A percentile compares a stretch with the other conserved stretches of the same genome.
phyloP scores from a whole-genome alignment of 2,113 vertebrate genomes.

The Platichthys flesus region DNA sequence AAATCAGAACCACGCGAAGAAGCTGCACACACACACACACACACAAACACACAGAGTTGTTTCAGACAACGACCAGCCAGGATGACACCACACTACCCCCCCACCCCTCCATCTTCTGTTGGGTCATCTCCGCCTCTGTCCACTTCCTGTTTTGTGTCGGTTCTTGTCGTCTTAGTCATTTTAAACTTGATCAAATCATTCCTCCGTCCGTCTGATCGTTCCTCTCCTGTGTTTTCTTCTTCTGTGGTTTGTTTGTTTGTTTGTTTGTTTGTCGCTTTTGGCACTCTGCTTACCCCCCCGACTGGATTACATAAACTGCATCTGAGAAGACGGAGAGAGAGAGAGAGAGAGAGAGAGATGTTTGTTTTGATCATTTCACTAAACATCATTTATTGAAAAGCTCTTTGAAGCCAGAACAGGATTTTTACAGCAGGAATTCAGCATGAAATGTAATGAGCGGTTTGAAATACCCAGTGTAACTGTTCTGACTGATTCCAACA shows the following conservation, averaged over 20 bases:
- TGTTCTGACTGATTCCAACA: no score
- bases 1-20: constrained; percentile 29
- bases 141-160: constrained; percentile 65
- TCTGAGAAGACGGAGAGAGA: constrained; percentile 75
- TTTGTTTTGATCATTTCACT: neutral
- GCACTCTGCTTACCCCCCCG: constrained; percentile 70
- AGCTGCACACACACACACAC: constrained; percentile 30
- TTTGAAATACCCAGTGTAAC: no score
- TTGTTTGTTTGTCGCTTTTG: constrained; percentile 70
- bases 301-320: constrained; percentile 93
- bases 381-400: neutral
- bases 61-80: constrained; percentile 59
- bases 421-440: no score
- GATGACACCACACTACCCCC: constrained; percentile 20
- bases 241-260: constrained; percentile 55
- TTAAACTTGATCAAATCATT: constrained; percentile 42
- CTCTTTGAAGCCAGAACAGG: no score
- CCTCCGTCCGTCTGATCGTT: constrained; percentile 47
- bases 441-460: no score
- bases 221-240: constrained; percentile 59
- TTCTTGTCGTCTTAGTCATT: constrained; percentile 53
- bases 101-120: constrained; percentile 31
- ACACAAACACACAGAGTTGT: constrained; percentile 60
- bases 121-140: constrained; percentile 30
- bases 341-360: neutral